Percentiles rank a stretch among this genome's conserved stretches.
Conservation (phyloP, 2,113 vertebrate species). For the Perca fluviatilis region DNA sequence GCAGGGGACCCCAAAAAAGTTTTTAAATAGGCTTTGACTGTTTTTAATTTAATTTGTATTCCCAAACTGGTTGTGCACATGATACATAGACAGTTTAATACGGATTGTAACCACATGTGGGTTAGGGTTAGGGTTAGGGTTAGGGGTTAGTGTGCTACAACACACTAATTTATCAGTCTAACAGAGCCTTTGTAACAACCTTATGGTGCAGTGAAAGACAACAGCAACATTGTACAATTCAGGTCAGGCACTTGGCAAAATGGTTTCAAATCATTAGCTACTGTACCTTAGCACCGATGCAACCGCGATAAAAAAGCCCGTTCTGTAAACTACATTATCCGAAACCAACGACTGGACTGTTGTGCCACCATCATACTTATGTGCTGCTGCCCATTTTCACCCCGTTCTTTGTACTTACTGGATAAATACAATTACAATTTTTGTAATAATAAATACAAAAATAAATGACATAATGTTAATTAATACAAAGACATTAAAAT, state of each 20-base stretch:
- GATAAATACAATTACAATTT: too few relatives aligned
- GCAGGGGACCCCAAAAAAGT: too few relatives aligned
- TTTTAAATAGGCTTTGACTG: not conserved
- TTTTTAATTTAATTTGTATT: not conserved
- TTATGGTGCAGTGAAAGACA: constrained; percentile 59
- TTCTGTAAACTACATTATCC: constrained; percentile 19
- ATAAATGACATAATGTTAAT: not conserved
- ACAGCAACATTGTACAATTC: constrained; percentile 47
- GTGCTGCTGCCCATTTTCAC: too few relatives aligned
- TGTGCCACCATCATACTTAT: too few relatives aligned
- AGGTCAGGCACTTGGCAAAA: constrained; percentile 81
- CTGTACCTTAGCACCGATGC: constrained; percentile 36
- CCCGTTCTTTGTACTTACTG: too few relatives aligned
- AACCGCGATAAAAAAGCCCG: constrained; percentile 51
- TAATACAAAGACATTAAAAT: too few relatives aligned
- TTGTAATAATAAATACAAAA: not conserved
- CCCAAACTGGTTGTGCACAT: not conserved
- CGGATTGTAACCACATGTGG: not conserved
- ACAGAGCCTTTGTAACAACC: constrained; percentile 68
- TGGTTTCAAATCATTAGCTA: constrained; percentile 55
- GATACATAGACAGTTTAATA: not conserved
- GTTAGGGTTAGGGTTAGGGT: too few relatives aligned
- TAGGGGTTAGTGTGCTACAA: too few relatives aligned
- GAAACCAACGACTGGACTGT: constrained; percentile 35
- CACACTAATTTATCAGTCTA: constrained; percentile 47